Base-by-base conservation (phyloP, 2,888 invertebrate genomes). In the Agonopterix heracliana region DNA sequence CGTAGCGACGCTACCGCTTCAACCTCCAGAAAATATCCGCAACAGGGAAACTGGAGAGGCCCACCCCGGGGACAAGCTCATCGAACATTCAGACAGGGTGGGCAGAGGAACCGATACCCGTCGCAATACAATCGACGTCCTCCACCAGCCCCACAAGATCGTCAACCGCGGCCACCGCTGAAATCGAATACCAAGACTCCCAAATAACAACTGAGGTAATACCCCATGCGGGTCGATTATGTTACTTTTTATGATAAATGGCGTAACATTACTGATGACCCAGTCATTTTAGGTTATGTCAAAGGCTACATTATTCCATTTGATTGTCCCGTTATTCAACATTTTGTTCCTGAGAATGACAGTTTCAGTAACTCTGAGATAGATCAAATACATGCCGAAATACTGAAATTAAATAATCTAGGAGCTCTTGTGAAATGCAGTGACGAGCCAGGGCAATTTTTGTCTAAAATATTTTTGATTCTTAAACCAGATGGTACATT, bases 41-140 rank as follows among this genome's bases (percentile, higher is more conserved):
- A 38, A 0, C 52, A 49, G 50, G 51, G 53, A 56, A 56, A 56
- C 52, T 51, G 45, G 49, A 50, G 46, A 34, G 52, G 50, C 54
- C 53, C 54, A 48, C 54, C 57, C 45, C 44, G 49, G 17, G 36
- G 14, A 40, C 50, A 47, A 34, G 46, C 40, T 36, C 46, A 45
- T 9, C 45, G 48, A 12, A 26, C 43, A 40, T 34, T 34, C 50
- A 50, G 50, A 34, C 50, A 44, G 47, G 46, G 52, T 42, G 52
- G 54, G 52, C 46, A 41, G 44, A 48, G 38, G 51, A 49, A 13
- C 40, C 50, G 41, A 4, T 41, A 49, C 40, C 26, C 41, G 43
- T 35, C 34, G 7, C 45, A 9, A 14, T 9, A 5, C 43, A 48
- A 12, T 11, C 10, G 36, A 8, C n/a, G 44, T 1, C 42, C 42